phyloP scores from a whole-genome alignment of 2,797 vertebrate species.

The Clarias laeviceps region DNA sequence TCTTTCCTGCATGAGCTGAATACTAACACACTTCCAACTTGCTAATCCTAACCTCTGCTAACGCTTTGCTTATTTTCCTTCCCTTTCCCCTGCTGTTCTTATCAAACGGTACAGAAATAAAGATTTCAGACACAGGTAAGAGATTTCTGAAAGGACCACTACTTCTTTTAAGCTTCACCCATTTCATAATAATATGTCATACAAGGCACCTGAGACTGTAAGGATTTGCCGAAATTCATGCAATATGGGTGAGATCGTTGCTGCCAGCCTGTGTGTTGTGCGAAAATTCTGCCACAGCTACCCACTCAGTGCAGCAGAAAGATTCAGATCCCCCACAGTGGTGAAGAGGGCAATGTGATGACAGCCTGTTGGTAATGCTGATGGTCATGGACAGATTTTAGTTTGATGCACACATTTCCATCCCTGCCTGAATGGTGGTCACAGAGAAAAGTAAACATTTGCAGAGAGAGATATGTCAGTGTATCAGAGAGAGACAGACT shows the following conservation, averaged over 20 bases:
- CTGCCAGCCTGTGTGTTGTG: conserved; percentile 18
- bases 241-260: conserved; percentile 7
- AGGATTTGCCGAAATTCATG: neutral
- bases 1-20: conserved; percentile 32
- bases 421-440: conserved; percentile 17
- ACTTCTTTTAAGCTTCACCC: conserved; percentile 32
- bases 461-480: conserved; percentile 26
- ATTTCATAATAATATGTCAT: conserved; percentile 22
- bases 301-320: conserved; percentile 25
- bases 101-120: conserved; percentile 93
- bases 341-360: conserved; percentile 22
- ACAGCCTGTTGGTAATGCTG: conserved; percentile 19
- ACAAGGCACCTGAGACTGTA: conserved; percentile 17
- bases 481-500: conserved; percentile 40
- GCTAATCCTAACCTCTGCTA: conserved; percentile 58
- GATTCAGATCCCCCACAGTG: conserved; percentile 17
- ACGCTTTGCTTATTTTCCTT: conserved; percentile 57
- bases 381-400: conserved; percentile 23
- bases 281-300: conserved; percentile 26
- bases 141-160: conserved; percentile 46
- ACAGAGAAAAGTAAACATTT: conserved; percentile 33
- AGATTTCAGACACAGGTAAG: conserved; percentile 99
- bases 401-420: conserved; percentile 35
- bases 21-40: conserved; percentile 35
- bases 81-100: conserved; percentile 71